These are phyloP conservation scores for Azorinus chamasolen DNA, from an alignment of 2,888 invertebrate genomes.

Conservation along the genomic window DNA sequence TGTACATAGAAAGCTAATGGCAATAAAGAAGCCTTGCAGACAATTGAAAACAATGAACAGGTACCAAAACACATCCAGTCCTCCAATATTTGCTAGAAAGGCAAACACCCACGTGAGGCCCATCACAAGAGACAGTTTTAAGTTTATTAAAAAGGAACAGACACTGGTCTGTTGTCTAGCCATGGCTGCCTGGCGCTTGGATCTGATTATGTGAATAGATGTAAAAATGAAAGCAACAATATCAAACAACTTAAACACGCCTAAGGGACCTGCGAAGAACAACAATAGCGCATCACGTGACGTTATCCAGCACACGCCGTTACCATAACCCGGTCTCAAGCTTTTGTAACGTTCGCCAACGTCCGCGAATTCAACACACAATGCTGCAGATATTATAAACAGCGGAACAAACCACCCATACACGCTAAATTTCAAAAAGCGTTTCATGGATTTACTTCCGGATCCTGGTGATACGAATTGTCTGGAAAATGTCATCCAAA, in stretches of 20 bases:
- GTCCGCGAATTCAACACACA: slow-evolving; percentile 87
- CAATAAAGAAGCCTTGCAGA: slow-evolving; percentile 89
- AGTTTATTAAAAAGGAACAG: slow-evolving; percentile 68
- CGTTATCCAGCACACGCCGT: slow-evolving; percentile 88
- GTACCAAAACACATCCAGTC: slow-evolving; percentile 85
- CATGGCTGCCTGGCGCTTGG: slow-evolving; percentile 45
- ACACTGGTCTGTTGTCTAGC: slow-evolving; percentile 45
- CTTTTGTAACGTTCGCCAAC: slow-evolving; percentile 65
- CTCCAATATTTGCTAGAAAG: slow-evolving; percentile 85
- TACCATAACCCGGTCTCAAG: slow-evolving; percentile 87
- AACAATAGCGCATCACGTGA: slow-evolving; percentile 88
- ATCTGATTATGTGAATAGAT: slow-evolving; percentile 87
- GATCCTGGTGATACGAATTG: slow-evolving; percentile 56
- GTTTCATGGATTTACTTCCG: slow-evolving; percentile 53
- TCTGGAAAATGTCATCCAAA: slow-evolving; percentile 87
- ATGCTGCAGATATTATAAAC: slow-evolving; percentile 81
- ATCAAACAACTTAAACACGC: slow-evolving; percentile 87
- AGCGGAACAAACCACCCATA: slow-evolving; percentile 86
- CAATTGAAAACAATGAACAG: slow-evolving; percentile 87
- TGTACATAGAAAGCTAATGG: slow-evolving; percentile 80
- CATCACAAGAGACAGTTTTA: slow-evolving; percentile 86
- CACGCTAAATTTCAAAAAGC: slow-evolving; percentile 77
- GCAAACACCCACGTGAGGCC: slow-evolving; percentile 87
- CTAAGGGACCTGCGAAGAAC: slow-evolving; percentile 88
- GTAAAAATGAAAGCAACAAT: slow-evolving; percentile 88